phyloP scores from a whole-genome alignment of 2,888 invertebrate genomes.

The Petrolisthes cinctipes region DNA sequence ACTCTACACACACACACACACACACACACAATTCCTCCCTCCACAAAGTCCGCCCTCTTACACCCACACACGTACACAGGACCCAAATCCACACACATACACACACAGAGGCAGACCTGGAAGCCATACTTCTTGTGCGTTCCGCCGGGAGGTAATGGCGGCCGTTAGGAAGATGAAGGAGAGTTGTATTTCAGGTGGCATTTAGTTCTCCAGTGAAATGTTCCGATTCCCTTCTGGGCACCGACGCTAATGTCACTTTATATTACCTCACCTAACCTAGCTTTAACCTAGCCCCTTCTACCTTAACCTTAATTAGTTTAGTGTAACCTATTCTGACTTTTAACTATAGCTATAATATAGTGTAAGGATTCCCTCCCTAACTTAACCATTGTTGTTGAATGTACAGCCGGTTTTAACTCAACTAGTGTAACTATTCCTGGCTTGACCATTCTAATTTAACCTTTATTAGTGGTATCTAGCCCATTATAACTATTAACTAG shows the following conservation, averaged over 20 bases:
- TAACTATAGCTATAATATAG: too few species aligned
- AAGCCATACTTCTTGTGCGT: constrained; percentile 30
- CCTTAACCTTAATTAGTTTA: too few species aligned
- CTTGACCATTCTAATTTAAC: too few species aligned
- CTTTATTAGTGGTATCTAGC: too few species aligned
- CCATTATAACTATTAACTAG: too few species aligned
- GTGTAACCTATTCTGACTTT: too few species aligned
- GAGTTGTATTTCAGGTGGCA: constrained; percentile 33
- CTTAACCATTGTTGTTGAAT: too few species aligned
- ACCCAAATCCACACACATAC: constrained; percentile 6
- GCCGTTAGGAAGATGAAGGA: constrained; percentile 40
- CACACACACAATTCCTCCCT: constrained; percentile 15
- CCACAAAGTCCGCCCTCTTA: background rate
- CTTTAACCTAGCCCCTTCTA: too few species aligned
- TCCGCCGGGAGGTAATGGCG: constrained; percentile 41
- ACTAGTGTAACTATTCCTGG: too few species aligned
- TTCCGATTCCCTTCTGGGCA: constrained; percentile 37
- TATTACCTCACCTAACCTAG: too few species aligned
- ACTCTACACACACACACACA: constrained; percentile 34
- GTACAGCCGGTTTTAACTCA: too few species aligned
- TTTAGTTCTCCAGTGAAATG: constrained; percentile 43
- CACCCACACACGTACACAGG: background rate
- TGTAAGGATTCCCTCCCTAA: too few species aligned
- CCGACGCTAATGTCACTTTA: background rate
- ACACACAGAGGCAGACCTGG: constrained; percentile 27